Evolutionary conservation across 2,113 vertebrate genomes (phyloP).

Genomic region (Xiphophorus hellerii): DNA sequence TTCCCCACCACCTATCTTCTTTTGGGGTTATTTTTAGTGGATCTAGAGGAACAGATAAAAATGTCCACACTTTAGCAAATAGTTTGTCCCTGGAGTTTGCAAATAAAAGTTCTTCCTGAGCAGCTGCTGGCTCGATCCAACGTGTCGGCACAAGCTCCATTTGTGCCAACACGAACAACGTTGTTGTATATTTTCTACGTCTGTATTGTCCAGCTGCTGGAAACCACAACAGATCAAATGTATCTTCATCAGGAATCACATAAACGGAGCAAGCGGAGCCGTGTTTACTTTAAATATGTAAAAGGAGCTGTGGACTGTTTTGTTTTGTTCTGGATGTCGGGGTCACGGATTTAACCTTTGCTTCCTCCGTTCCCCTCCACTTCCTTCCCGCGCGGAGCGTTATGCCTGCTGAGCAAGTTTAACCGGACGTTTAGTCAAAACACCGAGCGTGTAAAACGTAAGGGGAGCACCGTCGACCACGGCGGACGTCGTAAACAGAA

Average conservation of each 20-base stretch:
- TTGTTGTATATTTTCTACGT: too few species aligned
- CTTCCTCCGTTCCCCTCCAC: conserved; percentile 55
- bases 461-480: too few species aligned
- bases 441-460: background rate
- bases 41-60: conserved; percentile 33
- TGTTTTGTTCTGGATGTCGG: conserved; percentile 4
- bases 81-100: background rate
- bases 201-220: background rate
- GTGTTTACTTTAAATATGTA: conserved; percentile 11
- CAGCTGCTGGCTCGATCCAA: conserved; percentile 40
- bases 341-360: conserved; percentile 51
- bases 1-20: background rate
- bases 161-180: too few species aligned
- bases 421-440: conserved; percentile 31
- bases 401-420: conserved; percentile 48
- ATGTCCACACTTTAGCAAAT: conserved; percentile 17
- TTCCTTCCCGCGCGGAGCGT: conserved; percentile 68
- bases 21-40: conserved; percentile 36
- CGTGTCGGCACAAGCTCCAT: conserved; percentile 33
- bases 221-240: too few species aligned
- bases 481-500: too few species aligned
- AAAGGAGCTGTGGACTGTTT: conserved; percentile 19
- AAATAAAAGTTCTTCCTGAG: conserved; percentile 50
- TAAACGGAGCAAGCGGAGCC: background rate
- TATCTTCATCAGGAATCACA: background rate